Evolutionary conservation across 2,888 invertebrate species (phyloP), one percentile per base, ranked within the genome.

Genomic region (Xiphydria camelus): DNA sequence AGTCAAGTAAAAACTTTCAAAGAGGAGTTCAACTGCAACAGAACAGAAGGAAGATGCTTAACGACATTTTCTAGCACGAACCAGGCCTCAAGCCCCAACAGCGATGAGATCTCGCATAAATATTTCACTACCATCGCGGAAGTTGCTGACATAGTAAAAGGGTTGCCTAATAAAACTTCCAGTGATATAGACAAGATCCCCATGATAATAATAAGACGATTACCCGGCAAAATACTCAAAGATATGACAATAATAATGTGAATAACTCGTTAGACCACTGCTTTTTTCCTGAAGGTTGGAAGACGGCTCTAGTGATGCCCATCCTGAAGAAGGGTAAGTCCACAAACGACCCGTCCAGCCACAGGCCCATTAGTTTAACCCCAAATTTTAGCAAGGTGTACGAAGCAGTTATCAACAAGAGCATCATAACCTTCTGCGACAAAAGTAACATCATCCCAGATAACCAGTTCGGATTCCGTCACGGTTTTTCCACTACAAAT

Each of bases 121-220:
- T n/a, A n/a, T n/a, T n/a, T n/a, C n/a, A n/a, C n/a, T n/a, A n/a
- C n/a, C n/a, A n/a, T n/a, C n/a, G n/a, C n/a, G n/a, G n/a, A n/a
- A n/a, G n/a, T n/a, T n/a, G n/a, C n/a, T n/a, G n/a, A n/a, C n/a
- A n/a, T n/a, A n/a, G n/a, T n/a, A n/a, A n/a, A n/a, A n/a, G n/a
- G n/a, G n/a, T n/a, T n/a, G n/a, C n/a, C n/a, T n/a, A n/a, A 51
- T 6, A 47, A 54, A 49, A 47, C 38, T 3, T 49, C 49, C 0
- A 10, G 20, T 1, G 54, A 41, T 1, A 4, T 49, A 1, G 53
- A 51, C 15, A 34, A 47, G 1, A 51, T 51, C 3, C 49, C 48
- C 3, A 38, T 51, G 3, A 37, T 49, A 4, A 34, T 49, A 0
- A 18, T 49, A 1, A 49, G 49, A 20, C 45, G 49, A 10, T 29